These are phyloP conservation scores for Aleiodes leptofemur DNA, from an alignment of 2,888 invertebrate genomes.

Conservation along the genomic window DNA sequence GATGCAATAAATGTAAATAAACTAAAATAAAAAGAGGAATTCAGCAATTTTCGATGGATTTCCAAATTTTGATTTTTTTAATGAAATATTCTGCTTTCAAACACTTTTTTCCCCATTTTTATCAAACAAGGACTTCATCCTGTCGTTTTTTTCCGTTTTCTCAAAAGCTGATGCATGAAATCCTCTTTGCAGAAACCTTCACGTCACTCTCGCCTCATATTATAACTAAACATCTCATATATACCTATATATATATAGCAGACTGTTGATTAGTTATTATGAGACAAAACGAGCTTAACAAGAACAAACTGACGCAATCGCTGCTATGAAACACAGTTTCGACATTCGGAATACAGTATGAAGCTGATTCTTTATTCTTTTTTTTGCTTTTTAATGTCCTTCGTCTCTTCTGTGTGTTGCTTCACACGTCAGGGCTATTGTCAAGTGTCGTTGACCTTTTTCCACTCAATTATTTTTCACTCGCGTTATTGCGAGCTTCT, in stretches of 20 bases:
- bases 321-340: slow-evolving; percentile 44
- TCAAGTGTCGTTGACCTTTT: slow-evolving; percentile 26
- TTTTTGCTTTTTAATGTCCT: background rate
- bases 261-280: slow-evolving; percentile 42
- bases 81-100: no score
- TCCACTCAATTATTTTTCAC: background rate
- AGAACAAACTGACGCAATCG: slow-evolving; percentile 50
- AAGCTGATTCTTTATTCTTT: background rate
- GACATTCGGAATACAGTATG: slow-evolving; percentile 37
- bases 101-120: no score
- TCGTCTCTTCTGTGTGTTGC: background rate
- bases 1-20: no score
- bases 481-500: no score
- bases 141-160: no score
- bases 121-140: no score
- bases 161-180: no score
- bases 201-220: background rate
- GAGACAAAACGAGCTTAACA: slow-evolving; percentile 48
- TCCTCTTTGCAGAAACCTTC: no score
- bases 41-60: no score
- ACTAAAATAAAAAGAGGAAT: no score
- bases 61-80: no score
- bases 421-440: slow-evolving; percentile 5
- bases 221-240: background rate
- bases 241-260: slow-evolving; percentile 22